phyloP scores from a whole-genome alignment of 2,113 vertebrate genomes.

The Lycocorax pyrrhopterus region DNA sequence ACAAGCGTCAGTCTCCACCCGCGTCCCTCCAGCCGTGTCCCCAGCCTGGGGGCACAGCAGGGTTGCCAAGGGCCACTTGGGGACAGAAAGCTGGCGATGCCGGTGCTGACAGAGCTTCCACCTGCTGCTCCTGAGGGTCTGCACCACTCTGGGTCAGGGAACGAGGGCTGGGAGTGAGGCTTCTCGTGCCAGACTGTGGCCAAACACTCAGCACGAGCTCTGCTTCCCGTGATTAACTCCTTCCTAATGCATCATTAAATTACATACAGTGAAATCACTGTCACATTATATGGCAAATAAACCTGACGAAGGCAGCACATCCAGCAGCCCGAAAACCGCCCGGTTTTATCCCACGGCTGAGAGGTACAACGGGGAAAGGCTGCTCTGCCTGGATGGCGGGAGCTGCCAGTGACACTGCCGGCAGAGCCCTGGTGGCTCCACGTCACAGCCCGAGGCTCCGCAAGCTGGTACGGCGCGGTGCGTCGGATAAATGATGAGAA shows the following conservation, averaged over 20 bases:
- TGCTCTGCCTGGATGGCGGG: not conserved
- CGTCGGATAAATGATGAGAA: not conserved
- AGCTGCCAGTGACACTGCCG: not conserved
- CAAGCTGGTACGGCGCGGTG: not conserved
- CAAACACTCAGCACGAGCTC: not conserved
- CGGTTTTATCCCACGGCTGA: not conserved
- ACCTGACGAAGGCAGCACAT: not conserved
- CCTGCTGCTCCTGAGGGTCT: not conserved
- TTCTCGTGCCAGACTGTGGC: not conserved
- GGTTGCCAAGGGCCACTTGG: not conserved
- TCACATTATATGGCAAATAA: not conserved
- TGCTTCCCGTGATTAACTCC: not conserved
- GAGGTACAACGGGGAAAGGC: not conserved
- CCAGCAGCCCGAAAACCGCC: not conserved
- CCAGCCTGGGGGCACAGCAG: not conserved
- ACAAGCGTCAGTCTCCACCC: rapidly evolving
- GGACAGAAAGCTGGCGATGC: not conserved
- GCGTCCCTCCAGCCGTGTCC: rapidly evolving
- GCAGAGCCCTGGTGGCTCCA: not conserved
- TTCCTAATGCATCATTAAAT: not conserved
- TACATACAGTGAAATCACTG: not conserved
- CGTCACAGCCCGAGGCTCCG: not conserved
- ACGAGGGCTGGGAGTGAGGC: not conserved
- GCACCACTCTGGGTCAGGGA: not conserved
- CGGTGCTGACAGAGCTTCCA: rapidly evolving